These are phyloP conservation scores for Manacus vitellinus DNA, from an alignment of 2,113 vertebrate genomes.

Conservation along the genomic window DNA sequence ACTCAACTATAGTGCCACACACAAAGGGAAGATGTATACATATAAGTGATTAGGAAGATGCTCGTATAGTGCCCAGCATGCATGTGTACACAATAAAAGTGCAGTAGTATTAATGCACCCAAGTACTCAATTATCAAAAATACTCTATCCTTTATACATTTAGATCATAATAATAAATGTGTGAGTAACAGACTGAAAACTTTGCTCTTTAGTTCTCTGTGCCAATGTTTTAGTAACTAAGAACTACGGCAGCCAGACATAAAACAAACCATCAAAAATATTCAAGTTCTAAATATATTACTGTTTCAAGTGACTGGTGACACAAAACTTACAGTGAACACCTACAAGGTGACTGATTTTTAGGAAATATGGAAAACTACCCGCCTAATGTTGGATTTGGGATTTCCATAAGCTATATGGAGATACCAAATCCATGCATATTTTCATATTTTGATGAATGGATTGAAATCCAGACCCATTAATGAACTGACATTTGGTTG, in stretches of 20 bases:
- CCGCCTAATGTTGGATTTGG: background rate
- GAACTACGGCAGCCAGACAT: background rate
- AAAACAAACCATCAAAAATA: background rate
- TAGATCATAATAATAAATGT: background rate
- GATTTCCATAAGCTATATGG: background rate
- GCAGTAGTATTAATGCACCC: background rate
- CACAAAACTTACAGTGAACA: background rate
- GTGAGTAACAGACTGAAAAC: background rate
- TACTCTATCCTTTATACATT: background rate
- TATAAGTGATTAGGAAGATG: background rate
- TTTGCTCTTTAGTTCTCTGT: background rate
- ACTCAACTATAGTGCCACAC: background rate
- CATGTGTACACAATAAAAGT: background rate
- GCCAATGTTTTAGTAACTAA: background rate
- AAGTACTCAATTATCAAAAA: background rate
- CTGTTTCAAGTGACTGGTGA: background rate
- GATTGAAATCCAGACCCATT: background rate
- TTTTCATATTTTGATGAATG: background rate
- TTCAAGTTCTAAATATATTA: background rate
- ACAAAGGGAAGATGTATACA: background rate
- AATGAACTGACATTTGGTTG: background rate
- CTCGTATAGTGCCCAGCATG: background rate
- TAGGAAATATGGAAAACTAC: background rate
- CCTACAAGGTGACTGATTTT: background rate
- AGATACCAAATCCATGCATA: background rate